Evolutionary conservation across 2,888 invertebrate species (phyloP).

Genomic region (Cartodere bifasciata): DNA sequence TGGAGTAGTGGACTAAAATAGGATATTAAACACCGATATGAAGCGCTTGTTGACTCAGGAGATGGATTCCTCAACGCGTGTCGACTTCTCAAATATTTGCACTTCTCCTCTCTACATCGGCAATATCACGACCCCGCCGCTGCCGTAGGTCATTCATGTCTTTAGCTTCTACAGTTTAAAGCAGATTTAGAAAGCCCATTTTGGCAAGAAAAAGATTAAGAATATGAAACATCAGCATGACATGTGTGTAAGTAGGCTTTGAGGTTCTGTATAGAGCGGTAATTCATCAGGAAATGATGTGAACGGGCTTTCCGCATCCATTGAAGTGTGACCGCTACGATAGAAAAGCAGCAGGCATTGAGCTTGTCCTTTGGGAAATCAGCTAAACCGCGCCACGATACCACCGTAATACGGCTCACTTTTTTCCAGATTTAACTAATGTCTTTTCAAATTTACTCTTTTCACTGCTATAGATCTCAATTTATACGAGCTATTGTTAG

Average conservation of each 20-base stretch:
- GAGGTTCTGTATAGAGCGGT: slow-evolving; percentile 13
- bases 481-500: slow-evolving; percentile 1
- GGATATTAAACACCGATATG: slow-evolving; percentile 32
- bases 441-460: slow-evolving; percentile 16
- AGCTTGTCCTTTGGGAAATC: slow-evolving; percentile 34
- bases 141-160: no score
- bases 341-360: no score
- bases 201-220: no score
- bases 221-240: no score
- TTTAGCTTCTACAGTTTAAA: no score
- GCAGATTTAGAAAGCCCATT: no score
- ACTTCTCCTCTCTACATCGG: slow-evolving; percentile 24
- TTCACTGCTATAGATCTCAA: slow-evolving; percentile 10
- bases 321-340: slow-evolving; percentile 37
- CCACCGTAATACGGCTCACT: slow-evolving; percentile 15
- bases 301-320: slow-evolving; percentile 32
- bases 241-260: no score
- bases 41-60: slow-evolving; percentile 33
- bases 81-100: slow-evolving; percentile 36
- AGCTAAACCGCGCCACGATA: slow-evolving; percentile 25
- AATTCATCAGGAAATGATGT: slow-evolving; percentile 32
- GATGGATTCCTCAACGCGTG: slow-evolving; percentile 33
- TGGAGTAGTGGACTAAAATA: slow-evolving; percentile 12
- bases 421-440: slow-evolving; percentile 25
- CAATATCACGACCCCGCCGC: slow-evolving; percentile 30